Base-by-base conservation (phyloP, 2,888 invertebrate species). In the Ophion obscuratus region DNA sequence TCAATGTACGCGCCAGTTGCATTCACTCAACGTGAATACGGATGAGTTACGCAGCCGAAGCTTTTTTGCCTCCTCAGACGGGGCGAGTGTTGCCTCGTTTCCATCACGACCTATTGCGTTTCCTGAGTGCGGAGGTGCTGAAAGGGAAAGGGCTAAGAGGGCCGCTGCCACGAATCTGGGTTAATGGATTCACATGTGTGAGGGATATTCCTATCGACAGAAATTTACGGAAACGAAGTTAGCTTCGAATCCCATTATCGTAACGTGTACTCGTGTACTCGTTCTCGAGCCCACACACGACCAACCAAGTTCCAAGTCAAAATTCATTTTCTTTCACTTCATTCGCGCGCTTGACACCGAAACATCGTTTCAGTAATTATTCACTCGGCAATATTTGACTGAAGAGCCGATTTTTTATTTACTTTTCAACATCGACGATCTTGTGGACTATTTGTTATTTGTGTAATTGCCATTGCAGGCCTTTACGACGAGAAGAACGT, bases 1-100 rank as follows among this genome's bases (percentile, higher is more conserved):
- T 70, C 17, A 70, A 70, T 31, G 53, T 53, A 70, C 27, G 31
- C 47, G 20, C 27, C 6, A 47, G n/a, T 70, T 70, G 17, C 53
- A 53, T 53, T 9, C 47, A 47, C 31, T 27, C 17, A 70, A 31
- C 31, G 53, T 70, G 53, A 47, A 27, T 27, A 53, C 47, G 53
- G 17, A 70, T 53, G 70, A 70, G 70, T 53, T 31, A 47, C 27
- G 17, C 17, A 17, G 17, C 53, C 40, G 53, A 53, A 53, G 53
- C 17, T 53, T 53, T 17, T 53, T 53, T 53, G 17, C 53, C 53
- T 53, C 17, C 17, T 3, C 17, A 53, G 53, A 40, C 40, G 40
- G 53, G 53, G 17, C 17, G 2, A 53, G 53, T 61, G 11, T 61
- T 61, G 24, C 61, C 20, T 11, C 20, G 61, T 24, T 24, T 61